These are phyloP conservation scores for Caenorhabditis sp. DNA, from an alignment of 2,888 invertebrate species.

Conservation along the genomic window DNA sequence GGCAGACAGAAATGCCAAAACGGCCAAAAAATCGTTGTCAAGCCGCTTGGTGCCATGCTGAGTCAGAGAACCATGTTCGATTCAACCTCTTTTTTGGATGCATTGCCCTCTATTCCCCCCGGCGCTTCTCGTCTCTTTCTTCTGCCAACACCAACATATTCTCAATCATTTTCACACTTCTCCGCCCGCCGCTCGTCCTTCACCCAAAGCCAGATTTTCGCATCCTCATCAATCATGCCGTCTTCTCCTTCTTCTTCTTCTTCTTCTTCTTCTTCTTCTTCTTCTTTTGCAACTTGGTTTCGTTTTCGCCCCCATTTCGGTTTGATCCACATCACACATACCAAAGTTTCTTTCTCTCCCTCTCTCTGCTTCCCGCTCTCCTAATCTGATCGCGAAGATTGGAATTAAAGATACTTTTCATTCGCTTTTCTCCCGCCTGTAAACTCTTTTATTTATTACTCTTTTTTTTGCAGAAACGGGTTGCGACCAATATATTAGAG, in stretches of 20 bases:
- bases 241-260: background rate
- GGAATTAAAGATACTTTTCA: constrained; percentile 25
- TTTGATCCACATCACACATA: background rate
- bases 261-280: background rate
- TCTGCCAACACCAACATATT: too few relatives aligned
- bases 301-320: background rate
- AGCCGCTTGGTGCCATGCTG: too few relatives aligned
- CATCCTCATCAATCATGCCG: too few relatives aligned
- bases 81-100: too few relatives aligned
- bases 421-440: background rate
- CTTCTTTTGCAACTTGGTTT: background rate
- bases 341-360: background rate
- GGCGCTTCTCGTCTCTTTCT: too few relatives aligned
- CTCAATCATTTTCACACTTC: too few relatives aligned
- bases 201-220: too few relatives aligned
- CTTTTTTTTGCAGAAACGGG: constrained; percentile 41
- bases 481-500: constrained; percentile 40
- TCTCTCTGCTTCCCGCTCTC: constrained; percentile 28
- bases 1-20: too few relatives aligned
- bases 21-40: too few relatives aligned
- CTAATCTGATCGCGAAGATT: constrained; percentile 31
- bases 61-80: too few relatives aligned
- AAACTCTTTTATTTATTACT: constrained; percentile 7
- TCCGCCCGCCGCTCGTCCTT: too few relatives aligned
- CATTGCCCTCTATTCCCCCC: too few relatives aligned